Evolutionary conservation across 2,797 vertebrate genomes (phyloP).

Genomic region (Austrolebias charrua): DNA sequence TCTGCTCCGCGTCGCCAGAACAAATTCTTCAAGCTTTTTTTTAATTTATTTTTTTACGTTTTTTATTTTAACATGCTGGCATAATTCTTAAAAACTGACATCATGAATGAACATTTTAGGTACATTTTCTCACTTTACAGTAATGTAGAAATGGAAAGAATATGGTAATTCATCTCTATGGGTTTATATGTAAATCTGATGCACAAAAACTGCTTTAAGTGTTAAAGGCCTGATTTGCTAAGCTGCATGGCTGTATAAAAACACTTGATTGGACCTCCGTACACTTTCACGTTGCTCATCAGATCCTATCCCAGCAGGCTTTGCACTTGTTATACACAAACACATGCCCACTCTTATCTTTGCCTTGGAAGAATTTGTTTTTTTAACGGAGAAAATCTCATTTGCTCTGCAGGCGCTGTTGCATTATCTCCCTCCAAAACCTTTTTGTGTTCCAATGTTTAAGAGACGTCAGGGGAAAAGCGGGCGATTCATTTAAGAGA

Average conservation of each 20-base stretch:
- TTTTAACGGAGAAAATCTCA: slow-evolving; percentile 55
- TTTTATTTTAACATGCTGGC: too few relatives aligned
- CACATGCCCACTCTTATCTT: slow-evolving; percentile 55
- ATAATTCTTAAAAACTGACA: slow-evolving; percentile 9
- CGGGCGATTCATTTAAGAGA: slow-evolving; percentile 53
- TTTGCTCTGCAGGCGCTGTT: slow-evolving; percentile 51
- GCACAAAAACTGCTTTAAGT: slow-evolving; percentile 34
- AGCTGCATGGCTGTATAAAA: slow-evolving; percentile 29
- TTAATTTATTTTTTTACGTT: too few relatives aligned
- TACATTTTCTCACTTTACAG: too few relatives aligned
- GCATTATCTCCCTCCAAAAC: slow-evolving; percentile 46
- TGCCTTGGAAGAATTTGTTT: slow-evolving; percentile 64
- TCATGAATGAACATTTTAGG: not conserved
- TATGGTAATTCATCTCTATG: slow-evolving; percentile 6
- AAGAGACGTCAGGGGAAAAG: slow-evolving; percentile 59
- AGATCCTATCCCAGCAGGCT: slow-evolving; percentile 57
- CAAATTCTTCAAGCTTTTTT: not conserved
- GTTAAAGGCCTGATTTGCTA: slow-evolving; percentile 38
- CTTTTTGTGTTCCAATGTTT: slow-evolving; percentile 61
- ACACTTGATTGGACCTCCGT: slow-evolving; percentile 41
- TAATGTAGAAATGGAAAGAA: too few relatives aligned
- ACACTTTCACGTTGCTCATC: slow-evolving; percentile 44
- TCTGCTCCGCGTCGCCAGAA: not conserved
- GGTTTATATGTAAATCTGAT: not conserved
- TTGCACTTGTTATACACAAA: slow-evolving; percentile 61